Conservation (phyloP, 2,888 invertebrate genomes). For the Leptarthrus brevirostris region DNA sequence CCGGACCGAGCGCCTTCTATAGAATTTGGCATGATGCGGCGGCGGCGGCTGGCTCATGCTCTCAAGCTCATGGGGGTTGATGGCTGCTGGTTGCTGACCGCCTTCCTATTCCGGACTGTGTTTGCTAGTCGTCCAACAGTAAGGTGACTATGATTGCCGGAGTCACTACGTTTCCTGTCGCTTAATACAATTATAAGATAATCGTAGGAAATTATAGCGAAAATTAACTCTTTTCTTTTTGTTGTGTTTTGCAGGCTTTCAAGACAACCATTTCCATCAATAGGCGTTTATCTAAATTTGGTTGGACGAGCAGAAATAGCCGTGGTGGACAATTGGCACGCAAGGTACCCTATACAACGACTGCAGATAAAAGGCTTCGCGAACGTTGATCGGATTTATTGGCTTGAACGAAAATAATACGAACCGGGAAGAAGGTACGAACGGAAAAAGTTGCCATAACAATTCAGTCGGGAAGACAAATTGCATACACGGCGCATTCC, state of each 20-base stretch:
- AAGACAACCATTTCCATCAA: conserved; percentile 6
- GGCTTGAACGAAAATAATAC: too few species aligned
- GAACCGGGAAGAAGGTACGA: too few species aligned
- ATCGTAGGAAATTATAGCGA: conserved; percentile 34
- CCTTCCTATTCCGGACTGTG: conserved; percentile 3
- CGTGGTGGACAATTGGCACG: too few species aligned
- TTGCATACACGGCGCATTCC: conserved; percentile 51
- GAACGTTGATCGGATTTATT: too few species aligned
- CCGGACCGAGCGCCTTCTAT: conserved; percentile 13
- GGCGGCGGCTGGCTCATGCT: neutral
- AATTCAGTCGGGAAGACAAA: conserved; percentile 52
- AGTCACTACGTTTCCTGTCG: neutral
- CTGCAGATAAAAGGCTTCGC: too few species aligned
- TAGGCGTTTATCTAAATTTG: conserved; percentile 37
- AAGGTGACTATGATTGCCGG: too few species aligned
- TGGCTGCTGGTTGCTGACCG: neutral
- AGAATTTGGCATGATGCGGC: conserved; percentile 19
- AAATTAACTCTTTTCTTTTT: conserved; percentile 30
- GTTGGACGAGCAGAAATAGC: neutral
- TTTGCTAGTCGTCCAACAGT: too few species aligned
- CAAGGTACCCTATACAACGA: too few species aligned
- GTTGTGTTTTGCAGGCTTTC: conserved; percentile 1
- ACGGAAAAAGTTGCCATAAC: conserved; percentile 37
- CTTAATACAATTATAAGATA: conserved; percentile 27
- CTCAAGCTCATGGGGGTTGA: neutral